Conservation (phyloP, 2,888 invertebrate species). For the Villa cingulata region DNA sequence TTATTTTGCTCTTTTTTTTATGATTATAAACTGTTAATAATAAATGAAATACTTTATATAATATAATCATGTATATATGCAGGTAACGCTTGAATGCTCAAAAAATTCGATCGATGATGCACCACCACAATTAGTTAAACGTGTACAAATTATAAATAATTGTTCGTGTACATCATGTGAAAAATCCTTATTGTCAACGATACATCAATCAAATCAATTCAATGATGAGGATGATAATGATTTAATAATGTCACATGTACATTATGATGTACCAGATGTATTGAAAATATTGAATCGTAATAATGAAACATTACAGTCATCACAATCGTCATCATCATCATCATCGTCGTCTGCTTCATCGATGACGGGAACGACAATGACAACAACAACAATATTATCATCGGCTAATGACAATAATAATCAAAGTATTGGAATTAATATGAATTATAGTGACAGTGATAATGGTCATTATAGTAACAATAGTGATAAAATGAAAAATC, state of each 20-base stretch:
- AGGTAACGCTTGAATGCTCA: constrained; percentile 47
- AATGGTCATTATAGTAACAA: neutral
- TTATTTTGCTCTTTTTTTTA: neutral
- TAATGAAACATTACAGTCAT: constrained; percentile 16
- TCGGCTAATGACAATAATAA: neutral
- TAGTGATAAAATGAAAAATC: no score
- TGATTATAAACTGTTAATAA: no score
- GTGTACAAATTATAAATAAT: constrained; percentile 51
- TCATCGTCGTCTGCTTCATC: no score
- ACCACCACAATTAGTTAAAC: constrained; percentile 41
- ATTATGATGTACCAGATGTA: constrained; percentile 32
- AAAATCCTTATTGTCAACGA: constrained; percentile 24
- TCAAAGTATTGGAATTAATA: neutral
- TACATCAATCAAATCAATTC: constrained; percentile 17
- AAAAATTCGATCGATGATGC: constrained; percentile 36
- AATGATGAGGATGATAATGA: constrained; percentile 19
- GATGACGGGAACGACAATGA: no score
- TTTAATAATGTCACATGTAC: constrained; percentile 7
- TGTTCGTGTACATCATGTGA: constrained; percentile 51
- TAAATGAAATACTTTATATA: no score
- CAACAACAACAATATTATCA: neutral
- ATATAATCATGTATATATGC: no score
- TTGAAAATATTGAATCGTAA: constrained; percentile 22
- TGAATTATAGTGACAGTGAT: neutral
- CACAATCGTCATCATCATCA: no score